A percentile compares a stretch with the other conserved stretches of the same genome.
These are phyloP conservation scores for Anniella stebbinsi DNA, from an alignment of 2,797 vertebrate genomes.

Conservation along the genomic window DNA sequence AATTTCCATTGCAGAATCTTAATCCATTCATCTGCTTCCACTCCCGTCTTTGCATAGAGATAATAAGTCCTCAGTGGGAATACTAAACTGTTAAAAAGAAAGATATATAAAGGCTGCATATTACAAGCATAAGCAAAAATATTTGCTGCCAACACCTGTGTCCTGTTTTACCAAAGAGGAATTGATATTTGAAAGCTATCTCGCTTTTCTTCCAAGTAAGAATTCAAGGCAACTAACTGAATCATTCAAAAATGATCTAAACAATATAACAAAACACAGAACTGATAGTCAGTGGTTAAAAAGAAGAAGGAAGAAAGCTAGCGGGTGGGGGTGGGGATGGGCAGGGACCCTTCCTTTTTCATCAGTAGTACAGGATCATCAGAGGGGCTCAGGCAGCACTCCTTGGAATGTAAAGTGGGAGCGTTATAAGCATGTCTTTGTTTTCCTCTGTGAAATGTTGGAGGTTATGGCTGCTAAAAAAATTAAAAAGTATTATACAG, in stretches of 20 bases:
- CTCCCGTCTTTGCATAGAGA: constrained; percentile 91
- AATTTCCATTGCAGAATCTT: constrained; percentile 95
- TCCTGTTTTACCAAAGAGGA: neutral
- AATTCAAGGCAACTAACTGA: neutral
- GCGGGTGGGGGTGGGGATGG: too few species aligned
- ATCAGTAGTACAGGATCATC: neutral
- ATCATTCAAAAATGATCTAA: neutral
- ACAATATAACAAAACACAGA: neutral
- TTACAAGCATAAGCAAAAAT: neutral
- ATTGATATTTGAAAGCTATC: neutral
- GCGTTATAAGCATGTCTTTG: neutral
- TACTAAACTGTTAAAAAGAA: constrained; percentile 84
- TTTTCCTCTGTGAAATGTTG: neutral
- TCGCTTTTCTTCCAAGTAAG: neutral
- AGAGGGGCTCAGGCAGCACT: neutral
- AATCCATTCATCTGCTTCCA: constrained; percentile 98
- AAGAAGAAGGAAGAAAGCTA: neutral
- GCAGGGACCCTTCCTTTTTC: neutral
- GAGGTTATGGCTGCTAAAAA: neutral
- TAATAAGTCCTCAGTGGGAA: constrained; percentile 96
- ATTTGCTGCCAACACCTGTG: neutral
- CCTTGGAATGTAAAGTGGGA: neutral
- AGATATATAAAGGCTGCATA: neutral
- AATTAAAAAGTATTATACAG: neutral
- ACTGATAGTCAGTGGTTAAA: neutral